Evolutionary conservation across 2,888 invertebrate genomes (phyloP).

Genomic region (Arrhopalites spinosus): DNA sequence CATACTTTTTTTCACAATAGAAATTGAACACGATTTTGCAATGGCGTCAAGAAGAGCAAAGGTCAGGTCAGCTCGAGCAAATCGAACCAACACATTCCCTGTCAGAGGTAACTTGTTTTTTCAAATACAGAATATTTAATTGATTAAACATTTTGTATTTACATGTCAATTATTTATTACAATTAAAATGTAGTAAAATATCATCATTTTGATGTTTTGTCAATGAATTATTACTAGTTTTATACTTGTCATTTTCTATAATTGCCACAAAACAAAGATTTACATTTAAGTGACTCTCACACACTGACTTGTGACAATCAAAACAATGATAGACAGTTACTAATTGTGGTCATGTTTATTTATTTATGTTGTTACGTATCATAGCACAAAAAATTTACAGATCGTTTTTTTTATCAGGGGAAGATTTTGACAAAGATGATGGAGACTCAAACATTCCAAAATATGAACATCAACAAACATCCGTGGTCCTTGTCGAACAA

Average conservation of each 20-base stretch:
- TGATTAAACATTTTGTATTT: background rate
- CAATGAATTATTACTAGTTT: too few species aligned
- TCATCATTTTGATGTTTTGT: background rate
- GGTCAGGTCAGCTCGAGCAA: slow-evolving; percentile 63
- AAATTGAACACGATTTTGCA: slow-evolving; percentile 66
- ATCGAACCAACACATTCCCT: slow-evolving; percentile 56
- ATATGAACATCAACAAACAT: slow-evolving; percentile 54
- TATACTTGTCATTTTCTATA: background rate
- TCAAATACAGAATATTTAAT: too few species aligned
- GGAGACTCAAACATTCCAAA: slow-evolving; percentile 51
- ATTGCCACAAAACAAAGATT: too few species aligned
- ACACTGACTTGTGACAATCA: too few species aligned
- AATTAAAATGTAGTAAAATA: background rate
- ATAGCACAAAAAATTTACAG: too few species aligned
- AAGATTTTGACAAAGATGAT: slow-evolving; percentile 49
- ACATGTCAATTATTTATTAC: background rate
- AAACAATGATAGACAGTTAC: too few species aligned
- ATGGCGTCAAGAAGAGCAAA: slow-evolving; percentile 63
- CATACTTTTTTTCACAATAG: too few species aligned
- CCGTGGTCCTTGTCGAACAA: slow-evolving; percentile 57
- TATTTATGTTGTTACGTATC: too few species aligned
- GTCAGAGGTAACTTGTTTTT: slow-evolving; percentile 52
- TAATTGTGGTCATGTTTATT: too few species aligned
- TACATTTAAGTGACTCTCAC: background rate
- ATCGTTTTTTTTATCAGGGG: slow-evolving; percentile 38